Evolutionary conservation across 2,113 vertebrate genomes (phyloP).

Genomic region (Platysteira castanea): DNA sequence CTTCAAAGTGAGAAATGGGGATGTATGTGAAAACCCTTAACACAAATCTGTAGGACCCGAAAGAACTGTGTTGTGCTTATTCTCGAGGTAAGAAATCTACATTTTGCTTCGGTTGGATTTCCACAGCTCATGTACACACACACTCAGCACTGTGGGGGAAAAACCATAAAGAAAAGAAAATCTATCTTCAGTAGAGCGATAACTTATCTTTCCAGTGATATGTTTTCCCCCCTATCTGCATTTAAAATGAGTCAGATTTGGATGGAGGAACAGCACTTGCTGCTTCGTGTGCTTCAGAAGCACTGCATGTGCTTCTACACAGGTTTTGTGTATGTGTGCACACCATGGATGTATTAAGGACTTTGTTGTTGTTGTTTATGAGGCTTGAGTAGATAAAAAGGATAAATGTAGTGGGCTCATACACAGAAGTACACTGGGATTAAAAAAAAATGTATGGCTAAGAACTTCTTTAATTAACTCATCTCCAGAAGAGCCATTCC

Average conservation of each 20-base stretch:
- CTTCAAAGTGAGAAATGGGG: background rate
- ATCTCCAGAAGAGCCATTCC: background rate
- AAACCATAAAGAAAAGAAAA: background rate
- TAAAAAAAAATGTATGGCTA: background rate
- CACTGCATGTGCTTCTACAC: background rate
- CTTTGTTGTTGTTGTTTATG: background rate
- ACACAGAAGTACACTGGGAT: background rate
- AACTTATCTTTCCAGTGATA: background rate
- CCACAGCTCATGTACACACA: background rate
- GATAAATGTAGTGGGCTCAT: background rate
- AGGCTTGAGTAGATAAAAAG: background rate
- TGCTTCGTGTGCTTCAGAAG: background rate
- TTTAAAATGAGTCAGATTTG: slow-evolving; percentile 11
- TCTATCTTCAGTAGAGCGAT: background rate
- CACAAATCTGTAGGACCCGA: background rate
- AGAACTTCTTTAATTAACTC: background rate
- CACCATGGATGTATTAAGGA: background rate
- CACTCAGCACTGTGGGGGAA: background rate
- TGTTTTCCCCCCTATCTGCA: background rate
- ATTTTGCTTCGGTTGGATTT: background rate
- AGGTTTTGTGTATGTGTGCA: background rate
- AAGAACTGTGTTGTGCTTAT: background rate
- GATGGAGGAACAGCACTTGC: background rate
- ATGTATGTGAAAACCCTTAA: background rate
- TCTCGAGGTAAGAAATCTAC: background rate